Base-by-base conservation (phyloP, 2,113 vertebrate genomes). In the Struthidea cinerea region DNA sequence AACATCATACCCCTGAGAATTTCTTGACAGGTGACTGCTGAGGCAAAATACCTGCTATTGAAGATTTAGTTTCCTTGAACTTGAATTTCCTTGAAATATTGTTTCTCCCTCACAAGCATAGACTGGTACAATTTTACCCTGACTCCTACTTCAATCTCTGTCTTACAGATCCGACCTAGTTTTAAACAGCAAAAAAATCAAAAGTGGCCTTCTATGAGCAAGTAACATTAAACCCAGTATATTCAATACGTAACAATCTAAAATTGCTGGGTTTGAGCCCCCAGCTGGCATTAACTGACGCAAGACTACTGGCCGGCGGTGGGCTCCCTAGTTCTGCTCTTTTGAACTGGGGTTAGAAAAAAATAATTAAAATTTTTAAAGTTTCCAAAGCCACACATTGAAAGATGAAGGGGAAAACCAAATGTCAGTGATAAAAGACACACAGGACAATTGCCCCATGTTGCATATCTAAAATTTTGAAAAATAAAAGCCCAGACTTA, bases 11-110 rank as follows among this genome's bases (percentile, higher is more conserved):
- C 44, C 47, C 52, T 39, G 52, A 94, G 52, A 37, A 87, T 87
- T 95, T 82, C 65, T 94, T 75, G 49, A 89, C 65, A 71, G 65
- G 33, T 71, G 47, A 82, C 47, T 71, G 74, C n/a, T 5, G 8
- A 94, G 41, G 49, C 68, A 93, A 94, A 89, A 84, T 41, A 10
- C 39, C 33, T 67, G 52, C 56, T 85, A 11, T 19, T 87, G 61
- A 78, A 56, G 77, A 76, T 61, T 89, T 63, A 49, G 28, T 79
- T 89, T 75, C 30, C 57, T 84, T 81, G 50, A 95, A 70, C 55
- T 70, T 91, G 65, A 87, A 75, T 81, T 93, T 93, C 47, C 87
- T 78, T 87, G 84, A 79, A 71, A 87, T 68, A 85, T 18, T 71
- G 3, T 70, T 91, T 84, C 57, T 64, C 15, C 11, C 27, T 81